Evolutionary conservation across 2,113 vertebrate species (phyloP).

Genomic region (Nesogale talazaci): DNA sequence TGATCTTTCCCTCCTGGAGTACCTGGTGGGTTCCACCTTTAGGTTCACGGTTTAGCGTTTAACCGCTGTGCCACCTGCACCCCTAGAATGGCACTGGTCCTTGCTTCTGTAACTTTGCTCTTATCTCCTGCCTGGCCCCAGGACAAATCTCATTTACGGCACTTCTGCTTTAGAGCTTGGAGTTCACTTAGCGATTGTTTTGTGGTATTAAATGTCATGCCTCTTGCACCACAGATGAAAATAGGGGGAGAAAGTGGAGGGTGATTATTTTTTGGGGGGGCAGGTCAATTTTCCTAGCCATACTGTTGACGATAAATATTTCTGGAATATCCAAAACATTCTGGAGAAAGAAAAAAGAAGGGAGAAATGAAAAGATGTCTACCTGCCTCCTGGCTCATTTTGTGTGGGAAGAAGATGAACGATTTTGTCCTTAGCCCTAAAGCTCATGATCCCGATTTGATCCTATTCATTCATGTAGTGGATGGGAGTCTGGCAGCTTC

Average conservation of each 20-base stretch:
- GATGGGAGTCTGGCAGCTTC: constrained; percentile 1
- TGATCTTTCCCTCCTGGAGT: no score
- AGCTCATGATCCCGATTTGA: background rate
- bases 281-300: background rate
- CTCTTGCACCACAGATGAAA: background rate
- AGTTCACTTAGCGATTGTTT: background rate
- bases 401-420: constrained; percentile 10
- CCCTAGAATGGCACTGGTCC: no score
- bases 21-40: no score
- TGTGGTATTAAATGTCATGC: background rate
- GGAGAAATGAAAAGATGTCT: constrained; percentile 5
- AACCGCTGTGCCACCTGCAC: no score
- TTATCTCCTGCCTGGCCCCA: background rate
- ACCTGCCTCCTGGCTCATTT: background rate
- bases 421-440: background rate
- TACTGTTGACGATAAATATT: background rate
- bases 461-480: background rate
- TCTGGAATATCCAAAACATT: background rate
- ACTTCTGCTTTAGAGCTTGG: background rate
- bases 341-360: background rate
- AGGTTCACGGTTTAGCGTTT: no score
- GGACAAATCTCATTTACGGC: background rate
- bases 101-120: background rate
- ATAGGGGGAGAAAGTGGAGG: background rate
- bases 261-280: background rate